A percentile compares a stretch with the other conserved stretches of the same genome.
Evolutionary conservation across 2,113 vertebrate species (phyloP).

Genomic region (Sprattus sprattus): DNA sequence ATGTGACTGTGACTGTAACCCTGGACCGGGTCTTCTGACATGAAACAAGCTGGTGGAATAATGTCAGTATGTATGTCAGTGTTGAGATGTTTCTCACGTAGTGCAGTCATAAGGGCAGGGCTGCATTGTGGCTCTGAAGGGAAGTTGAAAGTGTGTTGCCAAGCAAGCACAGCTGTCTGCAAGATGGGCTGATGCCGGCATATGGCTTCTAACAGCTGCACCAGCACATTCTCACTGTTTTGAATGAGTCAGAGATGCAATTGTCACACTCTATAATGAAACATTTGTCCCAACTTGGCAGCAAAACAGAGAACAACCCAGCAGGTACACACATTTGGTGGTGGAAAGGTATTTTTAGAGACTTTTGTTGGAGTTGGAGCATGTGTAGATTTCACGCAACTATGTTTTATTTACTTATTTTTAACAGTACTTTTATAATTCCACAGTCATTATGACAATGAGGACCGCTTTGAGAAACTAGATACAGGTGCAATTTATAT

Average conservation of each 20-base stretch:
- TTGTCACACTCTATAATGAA: conserved; percentile 25
- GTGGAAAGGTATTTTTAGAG: background rate
- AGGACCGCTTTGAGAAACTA: background rate
- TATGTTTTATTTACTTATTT: background rate
- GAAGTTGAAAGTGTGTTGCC: background rate
- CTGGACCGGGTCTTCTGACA: background rate
- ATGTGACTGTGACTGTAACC: background rate
- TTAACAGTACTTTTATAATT: background rate
- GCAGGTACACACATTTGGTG: background rate
- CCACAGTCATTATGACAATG: background rate
- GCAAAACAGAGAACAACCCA: background rate
- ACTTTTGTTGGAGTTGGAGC: background rate
- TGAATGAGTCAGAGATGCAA: conserved; percentile 12
- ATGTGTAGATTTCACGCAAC: background rate
- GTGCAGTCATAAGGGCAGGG: background rate
- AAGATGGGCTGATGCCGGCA: conserved; percentile 12
- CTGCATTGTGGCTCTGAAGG: conserved; percentile 8
- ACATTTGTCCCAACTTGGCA: conserved; percentile 14
- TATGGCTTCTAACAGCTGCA: conserved; percentile 17
- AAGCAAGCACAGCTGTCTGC: conserved; percentile 29
- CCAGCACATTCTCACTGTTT: conserved; percentile 7
- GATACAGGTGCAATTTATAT: background rate
- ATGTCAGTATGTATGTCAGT: background rate
- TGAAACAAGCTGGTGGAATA: background rate
- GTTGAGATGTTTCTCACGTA: background rate